These are phyloP conservation scores for Ciconia nigra DNA, from an alignment of 2,797 vertebrate species.

Conservation along the genomic window DNA sequence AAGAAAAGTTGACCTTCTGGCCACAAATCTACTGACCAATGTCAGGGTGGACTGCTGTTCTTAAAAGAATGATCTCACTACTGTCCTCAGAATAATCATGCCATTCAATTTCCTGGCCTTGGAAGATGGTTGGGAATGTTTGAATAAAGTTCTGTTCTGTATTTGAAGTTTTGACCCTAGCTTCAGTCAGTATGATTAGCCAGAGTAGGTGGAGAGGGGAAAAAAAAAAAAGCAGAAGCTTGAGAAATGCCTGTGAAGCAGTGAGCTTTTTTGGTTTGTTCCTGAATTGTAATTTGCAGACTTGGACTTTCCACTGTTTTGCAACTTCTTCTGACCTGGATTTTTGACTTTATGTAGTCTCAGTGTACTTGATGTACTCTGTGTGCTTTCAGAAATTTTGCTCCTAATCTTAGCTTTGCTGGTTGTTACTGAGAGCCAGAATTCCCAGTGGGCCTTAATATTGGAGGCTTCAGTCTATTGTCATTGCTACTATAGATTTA, in stretches of 20 bases:
- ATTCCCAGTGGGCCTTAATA: background rate
- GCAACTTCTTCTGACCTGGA: constrained; percentile 26
- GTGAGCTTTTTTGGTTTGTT: constrained; percentile 47
- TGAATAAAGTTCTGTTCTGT: background rate
- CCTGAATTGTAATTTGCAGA: constrained; percentile 46
- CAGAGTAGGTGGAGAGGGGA: background rate
- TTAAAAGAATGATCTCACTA: background rate
- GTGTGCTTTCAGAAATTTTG: background rate
- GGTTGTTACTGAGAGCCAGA: background rate
- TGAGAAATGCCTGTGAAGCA: background rate
- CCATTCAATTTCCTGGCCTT: background rate
- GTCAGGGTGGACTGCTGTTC: background rate
- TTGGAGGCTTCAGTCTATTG: background rate
- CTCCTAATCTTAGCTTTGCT: background rate
- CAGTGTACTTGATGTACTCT: background rate
- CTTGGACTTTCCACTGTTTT: constrained; percentile 45
- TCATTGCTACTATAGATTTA: background rate
- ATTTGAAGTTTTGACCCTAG: background rate
- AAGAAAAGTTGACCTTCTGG: background rate
- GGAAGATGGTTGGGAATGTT: background rate
- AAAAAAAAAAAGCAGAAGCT: constrained; percentile 2
- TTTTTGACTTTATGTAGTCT: background rate
- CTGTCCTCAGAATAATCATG: background rate
- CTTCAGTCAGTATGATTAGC: background rate
- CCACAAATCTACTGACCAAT: background rate